Evolutionary conservation across 1,140 invertebrate species (phyloP).

Genomic region (Chironomus tepperi): DNA sequence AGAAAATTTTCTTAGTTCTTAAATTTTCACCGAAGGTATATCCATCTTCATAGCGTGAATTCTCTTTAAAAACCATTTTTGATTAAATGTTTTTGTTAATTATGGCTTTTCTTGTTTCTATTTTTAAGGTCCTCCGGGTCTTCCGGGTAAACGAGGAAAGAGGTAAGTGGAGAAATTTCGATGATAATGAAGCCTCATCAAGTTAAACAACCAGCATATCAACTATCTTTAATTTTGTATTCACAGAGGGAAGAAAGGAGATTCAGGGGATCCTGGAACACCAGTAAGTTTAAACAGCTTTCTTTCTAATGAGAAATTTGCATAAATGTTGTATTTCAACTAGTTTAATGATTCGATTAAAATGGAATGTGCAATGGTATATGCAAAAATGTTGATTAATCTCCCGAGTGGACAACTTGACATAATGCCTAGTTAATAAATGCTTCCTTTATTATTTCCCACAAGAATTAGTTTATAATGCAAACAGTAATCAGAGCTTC

Average conservation of each 20-base stretch:
- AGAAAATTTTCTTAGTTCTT: too few species aligned
- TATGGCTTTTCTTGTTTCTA: conserved; percentile 32
- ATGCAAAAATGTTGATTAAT: too few species aligned
- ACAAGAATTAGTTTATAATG: too few species aligned
- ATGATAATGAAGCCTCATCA: neutral
- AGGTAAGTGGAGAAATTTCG: conserved; percentile 39
- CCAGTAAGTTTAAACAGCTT: conserved; percentile 48
- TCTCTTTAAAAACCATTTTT: neutral
- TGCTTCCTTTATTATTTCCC: too few species aligned
- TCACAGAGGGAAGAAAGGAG: conserved; percentile 70
- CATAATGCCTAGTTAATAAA: too few species aligned
- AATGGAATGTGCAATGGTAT: too few species aligned
- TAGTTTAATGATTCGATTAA: too few species aligned
- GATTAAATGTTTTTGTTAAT: conserved; percentile 25
- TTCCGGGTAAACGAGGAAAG: conserved; percentile 74
- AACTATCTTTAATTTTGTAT: neutral
- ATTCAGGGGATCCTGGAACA: conserved; percentile 65
- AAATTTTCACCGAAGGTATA: too few species aligned
- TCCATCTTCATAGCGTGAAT: too few species aligned
- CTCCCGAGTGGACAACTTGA: too few species aligned
- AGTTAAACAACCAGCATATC: neutral
- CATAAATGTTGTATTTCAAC: too few species aligned
- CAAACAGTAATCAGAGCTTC: too few species aligned
- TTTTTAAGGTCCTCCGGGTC: conserved; percentile 61
- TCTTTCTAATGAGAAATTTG: neutral